These are phyloP conservation scores for Oryzias curvinotus DNA, from an alignment of 2,113 vertebrate species.

Conservation along the genomic window DNA sequence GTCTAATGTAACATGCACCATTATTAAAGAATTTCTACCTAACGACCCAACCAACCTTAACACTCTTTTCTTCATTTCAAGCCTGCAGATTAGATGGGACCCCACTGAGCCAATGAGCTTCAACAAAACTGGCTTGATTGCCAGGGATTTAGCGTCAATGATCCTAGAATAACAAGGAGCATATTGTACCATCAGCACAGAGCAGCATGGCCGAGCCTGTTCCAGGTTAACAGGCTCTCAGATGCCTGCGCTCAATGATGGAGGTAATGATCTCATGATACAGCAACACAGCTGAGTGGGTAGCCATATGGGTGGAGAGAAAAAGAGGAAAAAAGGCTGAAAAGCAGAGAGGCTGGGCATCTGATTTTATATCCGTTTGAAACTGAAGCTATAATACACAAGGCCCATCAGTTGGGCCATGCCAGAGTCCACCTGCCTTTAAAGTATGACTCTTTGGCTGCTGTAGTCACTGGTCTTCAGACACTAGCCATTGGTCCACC, in stretches of 20 bases:
- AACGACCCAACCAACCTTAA: conserved; percentile 69
- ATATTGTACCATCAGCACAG: conserved; percentile 73
- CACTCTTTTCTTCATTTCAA: conserved; percentile 51
- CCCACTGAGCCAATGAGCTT: conserved; percentile 79
- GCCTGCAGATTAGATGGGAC: conserved; percentile 59
- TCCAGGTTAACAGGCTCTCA: conserved; percentile 68
- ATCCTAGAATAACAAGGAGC: conserved; percentile 80
- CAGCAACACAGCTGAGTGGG: conserved; percentile 60
- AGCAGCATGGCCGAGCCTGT: conserved; percentile 56
- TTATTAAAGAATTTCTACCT: conserved; percentile 69
- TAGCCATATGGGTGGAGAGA: conserved; percentile 43
- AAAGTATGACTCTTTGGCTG: too few species aligned
- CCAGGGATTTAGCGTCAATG: conserved; percentile 76
- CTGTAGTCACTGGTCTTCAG: too few species aligned
- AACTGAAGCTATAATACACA: not conserved
- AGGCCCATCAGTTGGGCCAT: too few species aligned
- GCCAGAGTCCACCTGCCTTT: too few species aligned
- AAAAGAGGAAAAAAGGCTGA: conserved; percentile 44
- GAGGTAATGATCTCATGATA: conserved; percentile 70
- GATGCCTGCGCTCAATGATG: conserved; percentile 62
- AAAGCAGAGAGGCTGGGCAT: conserved; percentile 74
- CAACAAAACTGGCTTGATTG: conserved; percentile 75
- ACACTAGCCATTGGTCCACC: too few species aligned
- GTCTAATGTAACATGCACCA: conserved; percentile 71
- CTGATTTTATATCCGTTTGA: conserved; percentile 46